A percentile compares a stretch with the other conserved stretches of the same genome.
Conservation (phyloP, 1,140 invertebrate species). For the Ruditapes philippinarum region DNA sequence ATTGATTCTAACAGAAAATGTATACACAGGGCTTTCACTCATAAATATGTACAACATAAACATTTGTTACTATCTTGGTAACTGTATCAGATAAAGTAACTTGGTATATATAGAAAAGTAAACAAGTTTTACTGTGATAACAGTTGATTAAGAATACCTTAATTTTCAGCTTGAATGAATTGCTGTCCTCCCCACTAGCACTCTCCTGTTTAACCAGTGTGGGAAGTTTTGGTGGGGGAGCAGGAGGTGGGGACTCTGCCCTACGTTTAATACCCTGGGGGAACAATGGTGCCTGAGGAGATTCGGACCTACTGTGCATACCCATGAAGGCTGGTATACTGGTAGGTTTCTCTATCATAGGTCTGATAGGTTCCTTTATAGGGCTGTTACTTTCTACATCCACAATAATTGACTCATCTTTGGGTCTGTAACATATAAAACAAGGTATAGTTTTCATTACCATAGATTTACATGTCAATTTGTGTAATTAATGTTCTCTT, state of each 20-base stretch:
- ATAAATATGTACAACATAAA: too few species aligned
- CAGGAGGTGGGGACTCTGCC: constrained; percentile 25
- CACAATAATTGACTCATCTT: not conserved
- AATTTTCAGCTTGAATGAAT: constrained; percentile 33
- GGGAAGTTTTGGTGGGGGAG: not conserved
- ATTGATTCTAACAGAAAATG: too few species aligned
- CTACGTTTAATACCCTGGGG: not conserved
- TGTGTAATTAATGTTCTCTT: too few species aligned
- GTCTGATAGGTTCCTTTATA: not conserved
- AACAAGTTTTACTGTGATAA: too few species aligned
- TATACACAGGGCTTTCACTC: too few species aligned
- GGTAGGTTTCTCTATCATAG: not conserved
- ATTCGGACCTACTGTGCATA: not conserved
- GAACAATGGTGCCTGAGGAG: too few species aligned
- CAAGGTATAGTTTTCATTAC: too few species aligned
- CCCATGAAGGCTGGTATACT: not conserved
- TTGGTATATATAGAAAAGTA: too few species aligned
- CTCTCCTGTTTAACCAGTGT: constrained; percentile 21
- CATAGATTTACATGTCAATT: too few species aligned
- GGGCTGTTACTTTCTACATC: constrained; percentile 42
- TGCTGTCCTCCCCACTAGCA: not conserved
- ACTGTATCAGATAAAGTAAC: too few species aligned
- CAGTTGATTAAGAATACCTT: too few species aligned
- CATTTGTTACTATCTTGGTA: too few species aligned
- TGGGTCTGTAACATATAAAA: constrained; percentile 3